Evolutionary conservation across 2,797 vertebrate species (phyloP).

Genomic region (Takifugu ocellatus): DNA sequence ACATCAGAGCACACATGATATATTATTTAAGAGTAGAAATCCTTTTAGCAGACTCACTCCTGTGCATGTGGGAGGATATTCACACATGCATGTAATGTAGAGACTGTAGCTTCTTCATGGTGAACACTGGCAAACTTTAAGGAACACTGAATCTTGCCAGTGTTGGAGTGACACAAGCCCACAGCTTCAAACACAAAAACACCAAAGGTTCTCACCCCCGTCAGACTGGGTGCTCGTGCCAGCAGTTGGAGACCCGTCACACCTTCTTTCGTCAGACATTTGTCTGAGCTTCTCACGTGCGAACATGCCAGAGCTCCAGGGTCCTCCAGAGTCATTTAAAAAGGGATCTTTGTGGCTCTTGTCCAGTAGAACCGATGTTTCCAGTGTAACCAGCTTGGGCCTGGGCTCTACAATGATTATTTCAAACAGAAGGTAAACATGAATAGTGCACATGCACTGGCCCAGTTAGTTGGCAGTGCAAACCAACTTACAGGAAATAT

Average conservation of each 20-base stretch:
- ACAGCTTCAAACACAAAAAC: too few relatives aligned
- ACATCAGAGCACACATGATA: too few relatives aligned
- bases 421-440: slow-evolving; percentile 15
- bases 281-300: slow-evolving; percentile 10
- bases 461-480: too few relatives aligned
- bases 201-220: slow-evolving; percentile 40
- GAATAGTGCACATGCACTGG: neutral
- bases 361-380: slow-evolving; percentile 56
- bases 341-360: slow-evolving; percentile 42
- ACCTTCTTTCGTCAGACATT: slow-evolving; percentile 16
- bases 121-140: too few relatives aligned
- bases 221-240: slow-evolving; percentile 39
- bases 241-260: slow-evolving; percentile 25
- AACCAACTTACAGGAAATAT: too few relatives aligned
- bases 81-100: too few relatives aligned
- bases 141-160: slow-evolving; percentile 20
- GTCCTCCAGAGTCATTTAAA: slow-evolving; percentile 18
- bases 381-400: slow-evolving; percentile 62
- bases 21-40: too few relatives aligned
- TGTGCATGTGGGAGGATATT: too few relatives aligned
- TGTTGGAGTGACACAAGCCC: too few relatives aligned
- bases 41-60: too few relatives aligned
- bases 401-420: slow-evolving; percentile 15
- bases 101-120: too few relatives aligned
- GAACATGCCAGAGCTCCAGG: slow-evolving; percentile 11